These are phyloP conservation scores for Diplolepis rosae DNA, from an alignment of 2,888 invertebrate genomes.

Conservation along the genomic window DNA sequence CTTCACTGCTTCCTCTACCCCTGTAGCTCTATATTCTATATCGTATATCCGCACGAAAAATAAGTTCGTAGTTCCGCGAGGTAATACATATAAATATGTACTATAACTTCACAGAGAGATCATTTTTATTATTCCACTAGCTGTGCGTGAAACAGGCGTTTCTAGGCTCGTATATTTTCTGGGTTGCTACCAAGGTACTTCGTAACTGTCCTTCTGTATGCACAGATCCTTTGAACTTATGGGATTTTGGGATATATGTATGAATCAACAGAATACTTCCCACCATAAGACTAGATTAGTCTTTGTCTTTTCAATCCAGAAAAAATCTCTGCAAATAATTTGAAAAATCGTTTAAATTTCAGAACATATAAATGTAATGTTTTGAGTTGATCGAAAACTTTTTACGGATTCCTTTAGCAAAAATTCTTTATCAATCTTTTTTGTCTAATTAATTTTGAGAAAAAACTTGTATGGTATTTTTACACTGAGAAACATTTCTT, in stretches of 20 bases:
- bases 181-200: slow-evolving; percentile 42
- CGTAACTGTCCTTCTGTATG: slow-evolving; percentile 32
- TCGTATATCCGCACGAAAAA: slow-evolving; percentile 42
- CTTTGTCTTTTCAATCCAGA: slow-evolving; percentile 5
- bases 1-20: slow-evolving; percentile 3
- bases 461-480: too few species aligned
- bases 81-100: too few species aligned
- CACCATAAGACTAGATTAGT: slow-evolving; percentile 23
- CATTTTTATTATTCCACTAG: slow-evolving; percentile 58
- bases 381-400: too few species aligned
- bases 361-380: too few species aligned
- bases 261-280: slow-evolving; percentile 38
- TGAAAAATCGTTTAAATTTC: too few species aligned
- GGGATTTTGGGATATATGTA: slow-evolving; percentile 42
- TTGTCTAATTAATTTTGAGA: too few species aligned
- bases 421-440: too few species aligned
- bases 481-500: too few species aligned
- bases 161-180: slow-evolving; percentile 52
- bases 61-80: slow-evolving; percentile 48
- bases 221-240: slow-evolving; percentile 29
- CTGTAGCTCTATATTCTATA: slow-evolving; percentile 38
- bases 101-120: slow-evolving; percentile 48
- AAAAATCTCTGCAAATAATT: slow-evolving; percentile 26
- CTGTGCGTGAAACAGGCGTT: slow-evolving; percentile 60
- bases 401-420: too few species aligned